A percentile compares a stretch with the other conserved stretches of the same genome.
Conservation (phyloP, 35 echinoderm and acorn worm species). For the Heliocidaris erythrogramma region DNA sequence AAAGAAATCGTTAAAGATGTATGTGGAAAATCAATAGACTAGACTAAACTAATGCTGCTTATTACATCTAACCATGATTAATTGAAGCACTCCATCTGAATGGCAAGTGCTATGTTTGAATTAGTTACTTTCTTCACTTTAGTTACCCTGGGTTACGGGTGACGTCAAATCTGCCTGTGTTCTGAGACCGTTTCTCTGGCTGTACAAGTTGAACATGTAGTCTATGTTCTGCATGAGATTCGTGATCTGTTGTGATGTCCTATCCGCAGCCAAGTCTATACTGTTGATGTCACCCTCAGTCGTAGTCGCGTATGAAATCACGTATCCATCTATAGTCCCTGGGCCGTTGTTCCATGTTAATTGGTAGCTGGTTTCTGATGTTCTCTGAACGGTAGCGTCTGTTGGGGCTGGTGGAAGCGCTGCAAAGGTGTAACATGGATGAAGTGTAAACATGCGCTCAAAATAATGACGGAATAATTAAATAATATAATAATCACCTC, state of each 20-base stretch:
- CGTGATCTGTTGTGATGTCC: background rate
- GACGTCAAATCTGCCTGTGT: background rate
- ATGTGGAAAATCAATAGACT: no score
- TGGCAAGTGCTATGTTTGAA: no score
- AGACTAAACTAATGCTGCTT: no score
- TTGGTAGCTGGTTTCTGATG: background rate
- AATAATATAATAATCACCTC: no score
- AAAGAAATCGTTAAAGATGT: no score
- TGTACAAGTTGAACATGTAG: background rate
- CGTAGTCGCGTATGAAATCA: background rate
- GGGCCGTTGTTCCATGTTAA: background rate
- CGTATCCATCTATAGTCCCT: background rate
- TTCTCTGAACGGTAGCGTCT: background rate
- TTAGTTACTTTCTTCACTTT: no score
- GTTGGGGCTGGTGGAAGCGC: background rate
- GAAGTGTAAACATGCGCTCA: no score
- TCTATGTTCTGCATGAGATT: background rate
- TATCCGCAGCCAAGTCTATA: background rate
- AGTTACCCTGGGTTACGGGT: background rate
- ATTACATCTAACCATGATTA: no score
- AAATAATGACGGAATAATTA: no score
- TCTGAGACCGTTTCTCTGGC: constrained; percentile 8
- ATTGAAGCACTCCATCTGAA: no score
- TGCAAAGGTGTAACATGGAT: background rate
- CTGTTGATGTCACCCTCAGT: background rate